These are phyloP conservation scores for Plectropomus leopardus DNA, from an alignment of 2,113 vertebrate species.

Conservation along the genomic window DNA sequence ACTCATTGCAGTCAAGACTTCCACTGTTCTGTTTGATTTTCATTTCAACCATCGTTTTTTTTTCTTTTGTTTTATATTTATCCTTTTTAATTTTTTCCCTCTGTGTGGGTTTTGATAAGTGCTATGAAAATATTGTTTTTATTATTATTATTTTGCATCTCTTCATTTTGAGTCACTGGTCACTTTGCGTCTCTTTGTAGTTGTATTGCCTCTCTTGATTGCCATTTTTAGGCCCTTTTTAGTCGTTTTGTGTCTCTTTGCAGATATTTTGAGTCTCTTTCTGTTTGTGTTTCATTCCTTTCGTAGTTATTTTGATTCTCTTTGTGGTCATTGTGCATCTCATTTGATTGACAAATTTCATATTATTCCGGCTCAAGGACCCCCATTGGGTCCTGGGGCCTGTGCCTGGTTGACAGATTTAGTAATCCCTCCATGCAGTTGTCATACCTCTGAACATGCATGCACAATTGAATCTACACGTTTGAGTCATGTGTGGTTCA, in stretches of 20 bases:
- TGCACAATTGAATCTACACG: neutral
- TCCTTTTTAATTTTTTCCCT: too few species aligned
- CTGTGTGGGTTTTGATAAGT: too few species aligned
- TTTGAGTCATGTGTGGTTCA: constrained; percentile 29
- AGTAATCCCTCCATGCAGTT: neutral
- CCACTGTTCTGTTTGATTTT: too few species aligned
- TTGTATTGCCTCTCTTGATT: neutral
- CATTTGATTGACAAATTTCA: neutral
- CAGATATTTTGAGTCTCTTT: neutral
- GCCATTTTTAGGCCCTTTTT: too few species aligned
- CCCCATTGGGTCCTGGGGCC: neutral
- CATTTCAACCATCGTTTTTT: too few species aligned
- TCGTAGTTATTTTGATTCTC: neutral
- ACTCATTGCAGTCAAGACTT: too few species aligned
- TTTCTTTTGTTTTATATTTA: too few species aligned
- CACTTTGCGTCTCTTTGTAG: neutral
- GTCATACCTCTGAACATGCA: neutral
- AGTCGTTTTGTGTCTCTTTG: neutral
- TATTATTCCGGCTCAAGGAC: neutral
- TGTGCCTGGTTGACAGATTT: neutral
- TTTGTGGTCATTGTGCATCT: neutral
- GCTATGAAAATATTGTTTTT: too few species aligned
- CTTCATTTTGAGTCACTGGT: too few species aligned
- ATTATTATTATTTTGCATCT: too few species aligned
- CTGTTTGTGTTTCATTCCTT: neutral